Base-by-base conservation (phyloP, 2,113 vertebrate species). In the Marmota monax region DNA sequence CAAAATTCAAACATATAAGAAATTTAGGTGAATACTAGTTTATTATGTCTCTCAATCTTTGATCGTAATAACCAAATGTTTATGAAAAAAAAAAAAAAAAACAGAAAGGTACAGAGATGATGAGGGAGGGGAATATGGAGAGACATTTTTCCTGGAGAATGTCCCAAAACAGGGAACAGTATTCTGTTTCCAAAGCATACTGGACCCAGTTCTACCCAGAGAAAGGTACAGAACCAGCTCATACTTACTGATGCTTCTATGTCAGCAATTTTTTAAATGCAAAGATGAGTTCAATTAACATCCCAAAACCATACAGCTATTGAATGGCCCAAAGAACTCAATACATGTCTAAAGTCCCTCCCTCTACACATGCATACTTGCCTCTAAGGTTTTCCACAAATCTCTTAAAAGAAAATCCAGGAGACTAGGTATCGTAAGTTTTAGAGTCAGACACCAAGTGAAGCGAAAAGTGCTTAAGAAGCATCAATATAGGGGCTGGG, bases 41-140 rank as follows among this genome's bases (percentile, higher is more conserved):
- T 83, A 88, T 73, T 94, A 42, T n/a, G 29, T 69, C 17, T 90
- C 74, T 93, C 80, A 78, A n/a, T 87, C 27, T 93, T 58, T 87
- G 34, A 85, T 23, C 61, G 73, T 37, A 93, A 39, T 42, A 84
- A 91, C 32, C 39, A 91, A 95, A 23, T 90, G 78, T 77, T 82
- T 88, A 80, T 42, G 34, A 69, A 93, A 87, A 79, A 22, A 87
- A 45, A 87, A 88, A 91, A 96, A 45, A 87, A 88, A 93, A 96
- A 32, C 12, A 85, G 53, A 95, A 69, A 88, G 37, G 72, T 37
- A 92, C 39, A 85, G 51, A 95, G 29, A 23, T 91, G 84, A 88
- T 25, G 25, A 56, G 17, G 34, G 51, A 84, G 29, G 32, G 16
- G 34, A 84, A 4, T 18, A 4, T 5, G 78, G 39, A 65, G 20